Percentiles rank a stretch among this genome's conserved stretches.
Evolutionary conservation across 2,888 invertebrate species (phyloP).

Genomic region (Ochropacha duplaris): DNA sequence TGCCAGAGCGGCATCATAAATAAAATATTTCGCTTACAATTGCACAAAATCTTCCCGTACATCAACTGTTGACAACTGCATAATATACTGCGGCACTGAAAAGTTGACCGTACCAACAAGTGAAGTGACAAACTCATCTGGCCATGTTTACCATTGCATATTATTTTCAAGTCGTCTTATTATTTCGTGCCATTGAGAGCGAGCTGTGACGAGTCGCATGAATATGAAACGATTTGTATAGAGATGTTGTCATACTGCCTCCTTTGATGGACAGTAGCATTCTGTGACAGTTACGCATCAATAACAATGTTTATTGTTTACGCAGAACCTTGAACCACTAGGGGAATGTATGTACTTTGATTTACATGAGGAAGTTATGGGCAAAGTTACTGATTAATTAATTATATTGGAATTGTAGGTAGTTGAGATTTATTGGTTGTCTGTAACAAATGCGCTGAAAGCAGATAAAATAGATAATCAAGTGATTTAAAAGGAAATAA

Average conservation of each 20-base stretch:
- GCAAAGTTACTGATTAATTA: constrained; percentile 9
- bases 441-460: neutral
- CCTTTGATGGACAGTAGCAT: constrained; percentile 60
- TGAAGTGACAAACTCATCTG: constrained; percentile 49
- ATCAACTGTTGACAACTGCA: constrained; percentile 25
- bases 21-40: neutral
- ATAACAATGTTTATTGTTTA: constrained; percentile 62
- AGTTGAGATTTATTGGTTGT: neutral
- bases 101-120: constrained; percentile 4
- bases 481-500: no score
- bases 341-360: constrained; percentile 10
- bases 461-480: neutral
- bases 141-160: constrained; percentile 58
- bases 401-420: constrained; percentile 6
- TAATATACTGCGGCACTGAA: constrained; percentile 25
- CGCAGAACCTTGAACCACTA: constrained; percentile 55
- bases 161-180: constrained; percentile 59
- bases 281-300: constrained; percentile 56
- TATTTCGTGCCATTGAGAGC: constrained; percentile 61
- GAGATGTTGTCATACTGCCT: constrained; percentile 72
- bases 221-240: constrained; percentile 75
- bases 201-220: constrained; percentile 58
- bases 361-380: constrained; percentile 23
- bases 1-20: neutral
- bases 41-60: neutral